phyloP scores from a whole-genome alignment of 2,888 invertebrate genomes.

The Ophioninae sp. region DNA sequence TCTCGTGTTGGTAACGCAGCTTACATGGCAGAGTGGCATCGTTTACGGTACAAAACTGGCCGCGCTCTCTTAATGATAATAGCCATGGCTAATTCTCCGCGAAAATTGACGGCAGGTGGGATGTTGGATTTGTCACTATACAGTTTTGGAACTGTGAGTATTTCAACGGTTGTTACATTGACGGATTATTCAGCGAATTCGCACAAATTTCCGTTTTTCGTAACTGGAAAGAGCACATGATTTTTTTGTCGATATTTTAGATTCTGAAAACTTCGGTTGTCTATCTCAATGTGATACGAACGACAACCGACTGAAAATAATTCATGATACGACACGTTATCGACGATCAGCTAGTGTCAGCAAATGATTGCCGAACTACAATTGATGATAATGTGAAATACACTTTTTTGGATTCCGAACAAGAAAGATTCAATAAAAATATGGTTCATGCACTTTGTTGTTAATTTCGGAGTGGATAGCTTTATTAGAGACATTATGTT shows the following conservation, averaged over 20 bases:
- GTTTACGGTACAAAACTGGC: constrained; percentile 60
- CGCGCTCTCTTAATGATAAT: constrained; percentile 64
- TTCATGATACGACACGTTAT: neutral
- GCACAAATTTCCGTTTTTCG: neutral
- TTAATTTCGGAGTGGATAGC: too few relatives aligned
- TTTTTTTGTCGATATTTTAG: constrained; percentile 8
- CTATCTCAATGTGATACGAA: constrained; percentile 61
- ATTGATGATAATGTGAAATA: too few relatives aligned
- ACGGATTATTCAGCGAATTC: neutral
- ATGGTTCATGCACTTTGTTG: too few relatives aligned
- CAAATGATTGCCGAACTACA: too few relatives aligned
- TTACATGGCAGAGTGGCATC: constrained; percentile 67
- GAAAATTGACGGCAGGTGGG: constrained; percentile 67
- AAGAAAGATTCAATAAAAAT: too few relatives aligned
- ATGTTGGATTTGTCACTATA: constrained; percentile 67
- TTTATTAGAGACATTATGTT: too few relatives aligned
- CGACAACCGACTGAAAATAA: constrained; percentile 13
- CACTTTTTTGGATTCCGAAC: too few relatives aligned
- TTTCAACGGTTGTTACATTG: neutral
- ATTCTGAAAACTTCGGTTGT: constrained; percentile 52
- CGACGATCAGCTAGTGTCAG: neutral
- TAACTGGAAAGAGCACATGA: neutral
- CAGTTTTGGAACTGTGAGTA: constrained; percentile 68
- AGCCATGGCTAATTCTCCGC: constrained; percentile 62
- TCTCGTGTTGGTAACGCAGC: constrained; percentile 60